These are phyloP conservation scores for Drosophila differens DNA, from an alignment of 2,888 invertebrate genomes.

Conservation along the genomic window DNA sequence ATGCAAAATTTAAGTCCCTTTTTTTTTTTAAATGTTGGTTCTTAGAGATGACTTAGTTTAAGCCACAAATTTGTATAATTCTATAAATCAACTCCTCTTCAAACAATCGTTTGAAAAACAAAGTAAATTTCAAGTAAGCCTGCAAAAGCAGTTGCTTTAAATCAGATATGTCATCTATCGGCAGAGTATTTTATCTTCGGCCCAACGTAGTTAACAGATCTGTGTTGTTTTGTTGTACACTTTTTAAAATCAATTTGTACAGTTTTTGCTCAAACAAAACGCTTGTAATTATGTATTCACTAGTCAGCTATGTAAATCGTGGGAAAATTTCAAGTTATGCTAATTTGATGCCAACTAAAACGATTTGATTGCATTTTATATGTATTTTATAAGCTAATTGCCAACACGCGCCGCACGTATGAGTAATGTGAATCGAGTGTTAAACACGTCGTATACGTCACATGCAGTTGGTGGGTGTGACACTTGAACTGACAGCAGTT, in stretches of 20 bases:
- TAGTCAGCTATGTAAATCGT: constrained; percentile 54
- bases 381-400: constrained; percentile 47
- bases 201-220: fast-evolving
- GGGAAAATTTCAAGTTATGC: constrained; percentile 69
- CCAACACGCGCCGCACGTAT: constrained; percentile 71
- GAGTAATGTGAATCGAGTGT: constrained; percentile 52
- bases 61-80: neutral
- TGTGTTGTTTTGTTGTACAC: constrained; percentile 38
- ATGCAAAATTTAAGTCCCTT: neutral
- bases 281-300: constrained; percentile 21
- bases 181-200: constrained; percentile 12
- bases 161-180: neutral
- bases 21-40: neutral
- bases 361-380: constrained; percentile 34
- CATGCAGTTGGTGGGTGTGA: constrained; percentile 66
- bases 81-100: neutral
- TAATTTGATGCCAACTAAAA: constrained; percentile 59
- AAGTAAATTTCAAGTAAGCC: neutral
- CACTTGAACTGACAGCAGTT: constrained; percentile 49
- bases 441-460: constrained; percentile 62
- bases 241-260: constrained; percentile 28
- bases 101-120: neutral
- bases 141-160: neutral
- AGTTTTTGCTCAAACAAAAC: constrained; percentile 26
- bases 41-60: neutral